Conservation (phyloP, 1,140 invertebrate genomes). For the Drosophila navojoa region DNA sequence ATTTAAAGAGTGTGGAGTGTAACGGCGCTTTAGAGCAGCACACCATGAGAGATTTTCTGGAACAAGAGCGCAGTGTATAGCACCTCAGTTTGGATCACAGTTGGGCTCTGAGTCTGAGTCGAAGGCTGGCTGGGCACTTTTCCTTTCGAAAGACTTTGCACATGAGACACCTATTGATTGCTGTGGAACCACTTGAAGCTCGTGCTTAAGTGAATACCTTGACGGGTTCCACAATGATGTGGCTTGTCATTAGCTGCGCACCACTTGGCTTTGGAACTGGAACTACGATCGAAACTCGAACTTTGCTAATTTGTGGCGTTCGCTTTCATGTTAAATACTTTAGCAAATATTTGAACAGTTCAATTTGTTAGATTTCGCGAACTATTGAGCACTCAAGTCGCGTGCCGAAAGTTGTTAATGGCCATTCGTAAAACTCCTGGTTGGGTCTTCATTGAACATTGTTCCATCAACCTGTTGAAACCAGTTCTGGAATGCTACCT, state of each 20-base stretch:
- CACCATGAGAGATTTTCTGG: slow-evolving; percentile 61
- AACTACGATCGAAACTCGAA: slow-evolving; percentile 1
- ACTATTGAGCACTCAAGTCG: slow-evolving; percentile 31
- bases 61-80: not conserved
- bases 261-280: slow-evolving; percentile 14
- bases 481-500: slow-evolving; percentile 23
- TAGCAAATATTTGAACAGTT: slow-evolving; percentile 26
- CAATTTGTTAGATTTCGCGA: slow-evolving; percentile 30
- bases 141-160: slow-evolving; percentile 39
- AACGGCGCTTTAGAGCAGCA: slow-evolving; percentile 47
- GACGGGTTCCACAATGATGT: not conserved
- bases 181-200: slow-evolving; percentile 2
- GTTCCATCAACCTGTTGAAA: slow-evolving; percentile 2
- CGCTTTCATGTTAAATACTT: slow-evolving; percentile 32
- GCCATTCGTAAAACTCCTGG: not conserved
- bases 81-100: not conserved
- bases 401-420: slow-evolving; percentile 43
- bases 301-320: slow-evolving; percentile 20
- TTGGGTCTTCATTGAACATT: slow-evolving; percentile 2
- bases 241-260: not conserved
- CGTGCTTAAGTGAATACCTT: slow-evolving; percentile 1
- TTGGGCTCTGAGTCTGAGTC: not conserved
- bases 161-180: not conserved
- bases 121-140: slow-evolving; percentile 23
- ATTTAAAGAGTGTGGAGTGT: slow-evolving; percentile 31